Evolutionary conservation across 2,888 invertebrate genomes (phyloP), one percentile per base, ranked within the genome.

Genomic region (Campoplex nolae): DNA sequence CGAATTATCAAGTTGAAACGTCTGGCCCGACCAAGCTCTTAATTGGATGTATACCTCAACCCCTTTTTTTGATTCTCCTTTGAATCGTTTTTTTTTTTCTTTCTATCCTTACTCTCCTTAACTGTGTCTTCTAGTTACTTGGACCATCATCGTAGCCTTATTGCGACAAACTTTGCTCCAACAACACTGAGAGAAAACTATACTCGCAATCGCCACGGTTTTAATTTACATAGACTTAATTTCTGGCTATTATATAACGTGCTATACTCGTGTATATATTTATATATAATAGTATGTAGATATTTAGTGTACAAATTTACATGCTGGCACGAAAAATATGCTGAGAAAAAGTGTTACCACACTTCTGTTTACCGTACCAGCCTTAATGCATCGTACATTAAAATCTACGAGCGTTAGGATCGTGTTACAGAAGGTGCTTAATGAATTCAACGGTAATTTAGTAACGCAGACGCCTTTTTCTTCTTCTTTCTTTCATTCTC

Each of bases 1-100:
- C 73, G 67, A 80, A 86, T 86, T 86, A 86, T 83, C 76, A 83
- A 86, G 86, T 80, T 71, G 76, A 80, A 81, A 65, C 70, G 35
- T 38, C 70, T 70, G 68, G 54, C n/a, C 75, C 65, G 35, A 80
- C 65, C 79, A 28, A 65, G 54, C 75, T 86, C 79, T 83, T 86
- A 86, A 86, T 86, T 86, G 80, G 83, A 86, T 73, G 70, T 76
- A 79, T 65, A 62, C 48, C 62, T 62, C 73, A 67, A 23, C 23
- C 70, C 32, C 58, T 71, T 70, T 78, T 75, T 45, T 62, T 18
- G 13, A 23, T 51, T 28, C 42, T 70, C 32, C 71, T 65, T 32
- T 51, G 67, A 54, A 62, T 75, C 38, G 45, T 54, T 67, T 74
- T 78, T 38, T 68, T 23, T 23, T 23, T 54, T 67, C 68, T 78